Percentiles rank a stretch among this genome's conserved stretches.
Conservation (phyloP, 2,113 vertebrate species). For the Okapia johnstoni region DNA sequence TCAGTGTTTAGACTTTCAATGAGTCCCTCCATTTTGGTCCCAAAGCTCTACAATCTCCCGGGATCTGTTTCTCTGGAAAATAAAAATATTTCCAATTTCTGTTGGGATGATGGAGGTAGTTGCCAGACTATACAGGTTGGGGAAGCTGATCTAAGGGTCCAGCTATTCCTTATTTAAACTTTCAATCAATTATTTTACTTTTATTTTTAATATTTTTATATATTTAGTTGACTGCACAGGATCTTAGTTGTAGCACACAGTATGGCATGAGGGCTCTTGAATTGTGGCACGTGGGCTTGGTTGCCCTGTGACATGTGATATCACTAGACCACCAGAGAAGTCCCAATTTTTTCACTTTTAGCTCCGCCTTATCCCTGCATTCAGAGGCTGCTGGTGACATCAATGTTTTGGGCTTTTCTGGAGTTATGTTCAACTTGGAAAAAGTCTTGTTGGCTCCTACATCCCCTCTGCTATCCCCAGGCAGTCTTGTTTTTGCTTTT, state of each 20-base stretch:
- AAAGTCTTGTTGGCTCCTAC: neutral
- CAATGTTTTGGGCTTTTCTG: neutral
- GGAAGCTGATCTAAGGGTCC: neutral
- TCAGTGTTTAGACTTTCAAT: neutral
- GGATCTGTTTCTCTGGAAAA: neutral
- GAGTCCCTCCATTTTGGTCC: neutral
- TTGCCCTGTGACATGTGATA: neutral
- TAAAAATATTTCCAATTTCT: neutral
- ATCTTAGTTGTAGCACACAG: neutral
- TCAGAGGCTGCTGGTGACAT: neutral
- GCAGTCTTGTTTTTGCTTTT: neutral
- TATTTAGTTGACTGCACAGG: neutral
- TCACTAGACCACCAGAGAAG: neutral
- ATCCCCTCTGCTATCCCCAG: neutral
- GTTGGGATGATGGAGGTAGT: neutral
- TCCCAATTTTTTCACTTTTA: neutral
- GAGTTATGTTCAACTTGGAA: neutral
- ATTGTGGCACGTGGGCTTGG: neutral
- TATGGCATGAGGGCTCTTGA: neutral
- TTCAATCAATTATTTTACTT: neutral
- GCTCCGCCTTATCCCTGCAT: neutral
- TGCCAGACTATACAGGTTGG: neutral
- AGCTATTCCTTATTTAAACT: neutral
- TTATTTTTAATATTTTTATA: neutral
- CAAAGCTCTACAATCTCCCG: neutral